Conservation (phyloP, 2,113 vertebrate species). For the Labrus mixtus region DNA sequence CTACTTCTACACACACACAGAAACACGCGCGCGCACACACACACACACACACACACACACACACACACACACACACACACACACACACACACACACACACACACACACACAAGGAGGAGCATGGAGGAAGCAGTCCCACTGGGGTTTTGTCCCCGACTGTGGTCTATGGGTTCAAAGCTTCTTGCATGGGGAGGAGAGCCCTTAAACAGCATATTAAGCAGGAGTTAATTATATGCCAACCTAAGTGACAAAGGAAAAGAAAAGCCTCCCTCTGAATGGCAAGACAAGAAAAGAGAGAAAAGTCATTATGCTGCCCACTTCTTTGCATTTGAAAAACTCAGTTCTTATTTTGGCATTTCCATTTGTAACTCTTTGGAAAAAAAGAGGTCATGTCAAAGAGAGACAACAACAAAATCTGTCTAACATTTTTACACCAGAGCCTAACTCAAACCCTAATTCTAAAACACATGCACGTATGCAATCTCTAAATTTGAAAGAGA, state of each 20-base stretch:
- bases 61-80: conserved; percentile 58
- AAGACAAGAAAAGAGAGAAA: conserved; percentile 84
- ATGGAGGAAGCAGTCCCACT: conserved; percentile 78
- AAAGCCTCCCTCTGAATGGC: conserved; percentile 84
- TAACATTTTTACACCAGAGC: conserved; percentile 4
- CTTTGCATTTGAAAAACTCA: conserved; percentile 87
- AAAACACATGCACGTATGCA: neutral
- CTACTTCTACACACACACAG: neutral
- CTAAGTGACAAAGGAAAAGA: conserved; percentile 84
- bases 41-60: conserved; percentile 18
- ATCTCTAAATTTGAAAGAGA: neutral
- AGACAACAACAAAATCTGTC: conserved; percentile 39
- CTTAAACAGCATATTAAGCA: conserved; percentile 88
- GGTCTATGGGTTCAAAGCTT: conserved; percentile 85
- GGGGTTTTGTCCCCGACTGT: conserved; percentile 81
- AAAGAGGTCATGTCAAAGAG: conserved; percentile 61
- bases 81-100: conserved; percentile 60
- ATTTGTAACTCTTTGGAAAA: conserved; percentile 79
- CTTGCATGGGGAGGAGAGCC: conserved; percentile 82
- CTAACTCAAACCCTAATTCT: conserved; percentile 10
- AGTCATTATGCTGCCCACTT: conserved; percentile 85
- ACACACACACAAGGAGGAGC: conserved; percentile 55
- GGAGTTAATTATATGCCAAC: conserved; percentile 89
- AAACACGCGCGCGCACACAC: conserved; percentile 42
- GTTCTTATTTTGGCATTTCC: conserved; percentile 83